These are phyloP conservation scores for Dreissena rostriformis DNA, from an alignment of 1,140 invertebrate genomes.

Conservation along the genomic window DNA sequence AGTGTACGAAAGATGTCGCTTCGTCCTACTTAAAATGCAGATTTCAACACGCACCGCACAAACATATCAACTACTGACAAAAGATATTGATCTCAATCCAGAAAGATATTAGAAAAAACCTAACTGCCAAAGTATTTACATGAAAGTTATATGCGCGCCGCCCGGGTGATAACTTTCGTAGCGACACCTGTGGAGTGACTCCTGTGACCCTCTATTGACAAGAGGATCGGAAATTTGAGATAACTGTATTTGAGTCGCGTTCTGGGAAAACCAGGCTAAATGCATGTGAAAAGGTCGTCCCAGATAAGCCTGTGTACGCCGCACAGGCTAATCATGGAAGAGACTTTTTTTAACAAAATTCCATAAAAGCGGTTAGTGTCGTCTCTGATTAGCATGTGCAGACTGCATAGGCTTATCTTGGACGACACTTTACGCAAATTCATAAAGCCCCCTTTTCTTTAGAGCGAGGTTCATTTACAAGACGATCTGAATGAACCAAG, in stretches of 20 bases:
- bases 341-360: too few species aligned
- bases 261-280: too few species aligned
- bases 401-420: too few species aligned
- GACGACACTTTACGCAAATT: too few species aligned
- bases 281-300: too few species aligned
- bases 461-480: too few species aligned
- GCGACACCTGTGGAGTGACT: conserved; percentile 48
- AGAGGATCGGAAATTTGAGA: conserved; percentile 1
- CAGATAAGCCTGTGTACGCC: too few species aligned
- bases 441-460: too few species aligned
- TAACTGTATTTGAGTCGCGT: too few species aligned
- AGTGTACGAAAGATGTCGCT: background rate
- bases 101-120: conserved; percentile 45
- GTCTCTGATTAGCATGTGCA: too few species aligned
- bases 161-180: conserved; percentile 51
- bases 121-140: conserved; percentile 56
- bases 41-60: conserved; percentile 41
- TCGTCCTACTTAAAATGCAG: conserved; percentile 16
- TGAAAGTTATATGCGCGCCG: conserved; percentile 36
- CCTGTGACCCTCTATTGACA: conserved; percentile 49
- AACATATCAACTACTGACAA: conserved; percentile 53
- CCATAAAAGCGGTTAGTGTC: too few species aligned
- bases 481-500: background rate
- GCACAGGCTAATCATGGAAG: too few species aligned
- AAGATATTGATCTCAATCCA: conserved; percentile 18